Base-by-base conservation (phyloP, 2,113 vertebrate genomes). In the Apteryx mantelli region DNA sequence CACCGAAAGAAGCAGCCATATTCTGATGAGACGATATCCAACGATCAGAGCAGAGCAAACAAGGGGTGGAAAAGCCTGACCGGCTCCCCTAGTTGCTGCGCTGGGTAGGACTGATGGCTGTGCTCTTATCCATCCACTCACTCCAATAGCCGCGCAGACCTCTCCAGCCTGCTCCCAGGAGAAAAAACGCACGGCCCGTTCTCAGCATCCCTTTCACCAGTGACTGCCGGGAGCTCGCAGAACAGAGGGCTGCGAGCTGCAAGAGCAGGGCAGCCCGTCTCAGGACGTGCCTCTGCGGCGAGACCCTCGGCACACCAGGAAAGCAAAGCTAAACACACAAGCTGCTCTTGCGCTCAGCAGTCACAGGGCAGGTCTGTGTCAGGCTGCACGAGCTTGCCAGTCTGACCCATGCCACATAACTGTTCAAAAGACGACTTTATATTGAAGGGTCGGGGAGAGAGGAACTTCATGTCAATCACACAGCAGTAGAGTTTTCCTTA, bases 241-340 rank as follows among this genome's bases (percentile, higher is more conserved):
- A 73, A 11, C 25, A 40, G 36, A 73, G 70, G 50, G 36, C 36
- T 30, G n/a, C 7, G 25, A 74, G 70, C 44, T 30, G 30, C 30
- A 34, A 13, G 30, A 30, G n/a, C 36, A 11, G 38, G 52, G 50
- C 4, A 30, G 6, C 36, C 42, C 3, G 9, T 42, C 40, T 9
- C 5, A 42, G 66, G 55, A 65, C 60, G 75, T 55, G 38, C 16
- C 20, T 16, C 15, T 3, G 17, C 48, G 50, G 53, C 25, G 24
- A 13, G 82, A 52, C 55, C 40, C 46, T 15, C 15, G 3, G 3
- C 15, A 4, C 48, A 17, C 42, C 36, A 12, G 7, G 76, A 6
- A 16, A 13, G 13, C 19, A 1, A 6, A 9, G 14, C 8, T 3
- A 4, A 7, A 24, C 4, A 11, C 34, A 9, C 0, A 15, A 44